Percentiles rank a stretch among this genome's conserved stretches.
Conservation (phyloP, 2,797 vertebrate species). For the Alfaro cultratus region DNA sequence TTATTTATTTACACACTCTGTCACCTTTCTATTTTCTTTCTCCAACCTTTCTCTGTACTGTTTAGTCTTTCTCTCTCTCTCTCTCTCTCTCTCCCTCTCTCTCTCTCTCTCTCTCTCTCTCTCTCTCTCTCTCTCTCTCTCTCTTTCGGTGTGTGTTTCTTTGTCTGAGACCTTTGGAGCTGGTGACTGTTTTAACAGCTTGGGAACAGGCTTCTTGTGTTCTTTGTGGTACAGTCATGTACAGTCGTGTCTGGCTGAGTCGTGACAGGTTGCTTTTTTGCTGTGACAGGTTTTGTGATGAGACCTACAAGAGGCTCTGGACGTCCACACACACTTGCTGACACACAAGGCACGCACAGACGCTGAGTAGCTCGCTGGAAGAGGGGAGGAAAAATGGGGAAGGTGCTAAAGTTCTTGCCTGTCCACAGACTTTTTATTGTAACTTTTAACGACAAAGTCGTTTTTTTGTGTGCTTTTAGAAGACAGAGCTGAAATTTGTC, state of each 20-base stretch:
- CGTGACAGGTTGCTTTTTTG: slow-evolving; percentile 78
- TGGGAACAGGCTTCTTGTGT: slow-evolving; percentile 63
- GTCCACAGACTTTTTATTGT: slow-evolving; percentile 34
- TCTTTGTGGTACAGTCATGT: slow-evolving; percentile 61
- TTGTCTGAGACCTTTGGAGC: slow-evolving; percentile 54
- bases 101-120: neutral
- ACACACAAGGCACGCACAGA: slow-evolving; percentile 16
- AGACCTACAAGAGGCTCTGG: slow-evolving; percentile 74
- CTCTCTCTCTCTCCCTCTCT: neutral
- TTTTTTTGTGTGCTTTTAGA: slow-evolving; percentile 2
- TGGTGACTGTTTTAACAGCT: slow-evolving; percentile 60
- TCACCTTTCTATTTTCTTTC: slow-evolving; percentile 18
- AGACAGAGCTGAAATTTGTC: neutral
- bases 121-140: neutral
- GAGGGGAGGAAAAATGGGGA: slow-evolving; percentile 28
- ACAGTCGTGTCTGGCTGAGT: slow-evolving; percentile 68
- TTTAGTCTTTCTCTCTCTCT: slow-evolving; percentile 4
- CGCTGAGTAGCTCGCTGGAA: slow-evolving; percentile 29
- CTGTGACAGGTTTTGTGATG: slow-evolving; percentile 77
- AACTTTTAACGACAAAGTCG: neutral
- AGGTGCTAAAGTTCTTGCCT: slow-evolving; percentile 47
- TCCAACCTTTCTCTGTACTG: slow-evolving; percentile 31
- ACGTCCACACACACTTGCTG: slow-evolving; percentile 17
- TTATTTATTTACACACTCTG: slow-evolving; percentile 8
- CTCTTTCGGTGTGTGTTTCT: slow-evolving; percentile 16